Evolutionary conservation across 1,140 invertebrate genomes (phyloP).

Genomic region (Mamestra configurata): DNA sequence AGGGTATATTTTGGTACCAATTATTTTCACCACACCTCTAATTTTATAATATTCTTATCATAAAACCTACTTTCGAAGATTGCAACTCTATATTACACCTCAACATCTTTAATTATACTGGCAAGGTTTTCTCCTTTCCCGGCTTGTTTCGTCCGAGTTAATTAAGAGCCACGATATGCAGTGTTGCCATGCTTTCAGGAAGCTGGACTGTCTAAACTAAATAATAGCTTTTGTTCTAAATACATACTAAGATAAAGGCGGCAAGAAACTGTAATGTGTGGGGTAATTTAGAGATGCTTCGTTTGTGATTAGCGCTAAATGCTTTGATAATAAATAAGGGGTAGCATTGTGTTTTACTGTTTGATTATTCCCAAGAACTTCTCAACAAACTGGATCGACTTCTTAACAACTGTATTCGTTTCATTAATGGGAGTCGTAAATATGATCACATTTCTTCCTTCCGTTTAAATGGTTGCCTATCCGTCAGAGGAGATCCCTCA

Average conservation of each 20-base stretch:
- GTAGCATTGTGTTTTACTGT: background rate
- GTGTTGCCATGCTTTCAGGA: background rate
- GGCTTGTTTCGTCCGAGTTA: conserved; percentile 13
- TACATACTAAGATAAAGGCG: background rate
- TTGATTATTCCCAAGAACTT: no score
- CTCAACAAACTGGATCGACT: no score
- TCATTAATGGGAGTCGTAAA: no score
- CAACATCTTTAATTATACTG: background rate
- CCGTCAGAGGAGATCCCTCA: no score
- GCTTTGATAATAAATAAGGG: background rate
- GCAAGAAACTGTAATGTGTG: background rate
- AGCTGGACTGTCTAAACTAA: conserved; percentile 4
- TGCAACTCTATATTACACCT: no score
- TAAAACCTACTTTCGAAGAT: background rate
- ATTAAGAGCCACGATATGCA: conserved; percentile 29
- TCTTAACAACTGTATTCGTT: no score
- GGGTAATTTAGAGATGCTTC: background rate
- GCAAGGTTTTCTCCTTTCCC: background rate
- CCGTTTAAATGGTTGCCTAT: no score
- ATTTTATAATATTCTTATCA: background rate
- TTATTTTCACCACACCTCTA: no score
- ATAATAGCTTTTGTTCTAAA: conserved; percentile 32
- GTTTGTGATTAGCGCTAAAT: background rate
- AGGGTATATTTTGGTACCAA: no score
- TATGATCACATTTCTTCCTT: no score